Evolutionary conservation across 2,113 vertebrate genomes (phyloP), one percentile per base, ranked within the genome.

Genomic region (Petroica traversi): DNA sequence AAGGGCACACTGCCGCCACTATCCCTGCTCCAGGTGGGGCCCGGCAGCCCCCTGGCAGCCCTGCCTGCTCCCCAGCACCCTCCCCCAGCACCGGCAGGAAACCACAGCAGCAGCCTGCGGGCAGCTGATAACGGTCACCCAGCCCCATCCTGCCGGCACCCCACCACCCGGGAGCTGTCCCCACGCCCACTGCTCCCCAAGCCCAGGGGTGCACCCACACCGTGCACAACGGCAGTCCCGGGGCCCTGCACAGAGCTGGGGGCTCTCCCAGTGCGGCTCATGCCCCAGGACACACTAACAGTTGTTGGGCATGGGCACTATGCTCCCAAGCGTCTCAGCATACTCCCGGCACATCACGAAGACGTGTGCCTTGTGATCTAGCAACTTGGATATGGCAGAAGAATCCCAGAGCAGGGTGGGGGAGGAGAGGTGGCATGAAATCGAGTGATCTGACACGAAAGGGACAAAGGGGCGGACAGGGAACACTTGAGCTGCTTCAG

Each of bases 111-210:
- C 82, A 90, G 91, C 83, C 92, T 94, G 96, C 38, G 51, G 85
- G 88, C 85, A 82, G 59, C 91, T 11, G 95, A 97, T 95, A 94
- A 95, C 94, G 34, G 92, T 73, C 88, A 91, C 90, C 74, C 75
- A 72, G 92, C 95, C 90, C 91, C 88, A 83, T 96, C 96, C 96
- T 77, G 88, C 82, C 77, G 5, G 89, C 79, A 86, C 89, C 64
- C 89, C 95, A 68, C 38, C 4, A 5, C n/a, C n/a, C 14, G 0
- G 25, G 59, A 77, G 68, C 59, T 68, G 87, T 41, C 87, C 89
- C 62, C 72, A 45, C 67, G 41, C 57, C 67, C n/a, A 43, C 41
- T 6, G 4, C 76, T 82, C 51, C 71, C 5, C 3, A 16, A 52
- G 40, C 59, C n/a, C 68, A 7, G 43, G 34, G 48, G 18, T 46